phyloP scores from a whole-genome alignment of 2,797 vertebrate species.

The Phrynocephalus forsythii region DNA sequence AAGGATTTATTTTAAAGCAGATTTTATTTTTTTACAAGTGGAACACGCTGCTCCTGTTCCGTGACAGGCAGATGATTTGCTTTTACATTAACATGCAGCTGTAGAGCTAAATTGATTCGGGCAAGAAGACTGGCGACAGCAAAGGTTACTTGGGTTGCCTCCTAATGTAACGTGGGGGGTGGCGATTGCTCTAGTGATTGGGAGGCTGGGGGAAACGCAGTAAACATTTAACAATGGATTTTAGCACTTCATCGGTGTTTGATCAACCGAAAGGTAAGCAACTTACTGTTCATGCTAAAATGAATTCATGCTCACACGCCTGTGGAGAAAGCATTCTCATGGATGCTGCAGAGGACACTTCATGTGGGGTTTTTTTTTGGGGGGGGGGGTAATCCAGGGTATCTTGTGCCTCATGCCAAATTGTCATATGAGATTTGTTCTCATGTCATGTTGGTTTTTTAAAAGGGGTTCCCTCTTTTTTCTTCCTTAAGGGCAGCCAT shows the following conservation, averaged over 20 bases:
- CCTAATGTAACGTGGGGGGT: constrained; percentile 4
- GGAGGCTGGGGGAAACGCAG: constrained; percentile 62
- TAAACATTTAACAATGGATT: constrained; percentile 82
- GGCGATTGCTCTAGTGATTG: constrained; percentile 55
- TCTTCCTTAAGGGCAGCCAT: constrained; percentile 21
- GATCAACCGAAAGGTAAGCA: constrained; percentile 89
- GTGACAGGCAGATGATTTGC: constrained; percentile 22
- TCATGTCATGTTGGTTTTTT: background rate
- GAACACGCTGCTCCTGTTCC: constrained; percentile 8
- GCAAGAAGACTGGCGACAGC: constrained; percentile 46
- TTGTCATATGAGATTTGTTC: background rate
- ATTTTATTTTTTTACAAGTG: background rate
- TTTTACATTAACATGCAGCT: constrained; percentile 62
- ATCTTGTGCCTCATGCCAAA: constrained; percentile 4
- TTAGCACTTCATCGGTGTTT: constrained; percentile 86
- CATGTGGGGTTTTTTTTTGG: background rate
- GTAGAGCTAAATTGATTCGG: constrained; percentile 52
- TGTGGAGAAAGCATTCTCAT: constrained; percentile 17
- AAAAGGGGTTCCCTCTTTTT: background rate
- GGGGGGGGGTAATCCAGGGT: background rate
- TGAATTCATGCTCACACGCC: background rate
- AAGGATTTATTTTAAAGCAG: constrained; percentile 23
- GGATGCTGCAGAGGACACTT: background rate
- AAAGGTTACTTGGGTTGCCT: constrained; percentile 40
- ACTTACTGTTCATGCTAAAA: constrained; percentile 56